Percentiles rank a stretch among this genome's conserved stretches.
phyloP scores from a whole-genome alignment of 2,113 vertebrate species.

The Entelurus aequoreus region DNA sequence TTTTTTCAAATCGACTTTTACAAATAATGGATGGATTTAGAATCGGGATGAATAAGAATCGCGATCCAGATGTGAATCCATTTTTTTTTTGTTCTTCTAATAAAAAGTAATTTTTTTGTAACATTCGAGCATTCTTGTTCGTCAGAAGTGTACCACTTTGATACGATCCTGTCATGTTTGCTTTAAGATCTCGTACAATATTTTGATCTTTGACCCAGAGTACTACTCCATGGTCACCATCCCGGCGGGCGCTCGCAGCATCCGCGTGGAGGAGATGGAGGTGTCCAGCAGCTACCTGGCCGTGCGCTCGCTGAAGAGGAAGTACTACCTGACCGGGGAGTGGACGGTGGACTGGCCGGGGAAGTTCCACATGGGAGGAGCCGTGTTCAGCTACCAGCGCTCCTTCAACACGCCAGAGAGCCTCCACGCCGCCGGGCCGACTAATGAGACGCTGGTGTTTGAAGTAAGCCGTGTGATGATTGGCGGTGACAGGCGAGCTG shows the following conservation, averaged over 20 bases:
- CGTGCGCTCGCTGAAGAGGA: constrained; percentile 75
- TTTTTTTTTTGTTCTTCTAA: no score
- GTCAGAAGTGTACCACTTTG: no score
- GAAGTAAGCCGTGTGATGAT: constrained; percentile 82
- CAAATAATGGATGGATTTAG: no score
- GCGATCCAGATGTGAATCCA: no score
- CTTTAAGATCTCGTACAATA: not conserved
- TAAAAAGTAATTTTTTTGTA: no score
- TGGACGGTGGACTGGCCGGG: constrained; percentile 97
- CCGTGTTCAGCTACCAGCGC: constrained; percentile 86
- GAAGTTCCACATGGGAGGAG: constrained; percentile 85
- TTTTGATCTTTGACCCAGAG: constrained; percentile 62
- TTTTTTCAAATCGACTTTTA: no score
- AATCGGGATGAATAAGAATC: no score
- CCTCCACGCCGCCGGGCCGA: constrained; percentile 83
- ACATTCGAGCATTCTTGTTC: no score
- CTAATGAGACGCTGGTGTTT: constrained; percentile 94
- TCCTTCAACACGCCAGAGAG: constrained; percentile 83
- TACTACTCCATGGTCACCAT: constrained; percentile 86
- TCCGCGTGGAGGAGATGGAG: constrained; percentile 82
- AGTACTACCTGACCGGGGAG: constrained; percentile 86
- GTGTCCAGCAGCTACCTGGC: constrained; percentile 89
- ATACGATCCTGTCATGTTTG: no score
- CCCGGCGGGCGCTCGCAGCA: constrained; percentile 83
- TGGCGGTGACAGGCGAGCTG: constrained; percentile 38